Evolutionary conservation across 2,797 vertebrate genomes (phyloP), one percentile per base, ranked within the genome.

Genomic region (Selene dorsalis): DNA sequence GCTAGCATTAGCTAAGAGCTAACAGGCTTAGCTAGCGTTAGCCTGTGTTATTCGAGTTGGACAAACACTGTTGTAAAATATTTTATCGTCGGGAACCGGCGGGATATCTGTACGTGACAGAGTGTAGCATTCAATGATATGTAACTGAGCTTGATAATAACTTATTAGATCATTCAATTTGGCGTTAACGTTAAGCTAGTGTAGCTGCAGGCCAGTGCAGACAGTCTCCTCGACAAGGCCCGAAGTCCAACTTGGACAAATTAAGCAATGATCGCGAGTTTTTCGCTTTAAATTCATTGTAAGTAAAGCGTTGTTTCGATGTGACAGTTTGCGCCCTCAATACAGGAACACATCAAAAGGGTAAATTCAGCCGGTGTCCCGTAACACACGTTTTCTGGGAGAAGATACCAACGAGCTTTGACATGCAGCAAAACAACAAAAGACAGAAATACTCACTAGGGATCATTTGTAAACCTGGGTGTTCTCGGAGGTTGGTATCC

Each of bases 391-490:
- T 57, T 24, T 35, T 61, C 39, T 56, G 50, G 14, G 28, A 20
- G 63, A 61, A 39, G 13, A 75, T 26, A 76, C 30, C 58, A 38
- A 11, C 45, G 77, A 84, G 82, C 63, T 85, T 79, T 85, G 50
- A 72, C 57, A 83, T 89, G 82, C 71, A 85, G 66, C 73, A 82
- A 53, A 75, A 90, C 80, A 91, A 93, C 89, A 93, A 88, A 90
- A 90, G 87, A 76, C 73, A 79, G 13, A 71, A 83, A 85, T 93
- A 95, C 95, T 95, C 92, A 98, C 97, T 97, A 98, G 93, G 97
- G 97, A 93, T 99, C 97, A 91, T 98, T 99, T 96, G 97, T 98
- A 96, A 98, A 99, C 95, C 97, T 96, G 93, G 97, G 97, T 94
- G 96, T 97, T 95, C 97, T 96, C 88, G 97, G 97, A 93, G 97